A percentile compares a stretch with the other conserved stretches of the same genome.
These are phyloP conservation scores for Monopis laevigella DNA, from an alignment of 2,888 invertebrate species.

Conservation along the genomic window DNA sequence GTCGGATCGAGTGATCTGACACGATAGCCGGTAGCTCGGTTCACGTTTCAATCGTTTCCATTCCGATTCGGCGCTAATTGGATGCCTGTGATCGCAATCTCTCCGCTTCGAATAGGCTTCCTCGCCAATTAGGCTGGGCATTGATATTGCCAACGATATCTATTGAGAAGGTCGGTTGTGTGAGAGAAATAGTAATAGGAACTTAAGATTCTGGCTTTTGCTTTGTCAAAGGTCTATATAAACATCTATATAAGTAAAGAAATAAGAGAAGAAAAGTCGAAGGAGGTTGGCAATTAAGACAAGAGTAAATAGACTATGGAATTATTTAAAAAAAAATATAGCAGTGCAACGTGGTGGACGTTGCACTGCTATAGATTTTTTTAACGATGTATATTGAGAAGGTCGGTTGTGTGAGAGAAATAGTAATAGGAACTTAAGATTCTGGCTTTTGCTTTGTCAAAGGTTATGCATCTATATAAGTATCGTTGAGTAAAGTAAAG, in stretches of 20 bases:
- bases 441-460: too few relatives aligned
- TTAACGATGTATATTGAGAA: conserved; percentile 1
- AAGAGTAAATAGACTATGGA: not conserved
- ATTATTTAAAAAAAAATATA: not conserved
- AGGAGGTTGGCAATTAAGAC: not conserved
- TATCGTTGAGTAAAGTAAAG: not conserved
- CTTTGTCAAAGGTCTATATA: too few relatives aligned
- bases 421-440: not conserved
- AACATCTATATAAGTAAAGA: too few relatives aligned
- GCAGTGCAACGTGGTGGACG: conserved; percentile 1
- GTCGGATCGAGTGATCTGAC: too few relatives aligned
- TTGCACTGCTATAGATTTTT: not conserved
- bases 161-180: not conserved
- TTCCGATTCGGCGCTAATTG: conserved; percentile 8
- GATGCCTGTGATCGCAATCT: not conserved
- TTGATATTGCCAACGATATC: conserved; percentile 3
- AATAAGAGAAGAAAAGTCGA: too few relatives aligned
- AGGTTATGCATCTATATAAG: too few relatives aligned
- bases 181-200: not conserved
- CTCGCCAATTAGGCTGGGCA: not conserved
- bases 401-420: not conserved
- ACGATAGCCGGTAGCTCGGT: not conserved
- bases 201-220: too few relatives aligned
- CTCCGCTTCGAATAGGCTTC: conserved; percentile 4
- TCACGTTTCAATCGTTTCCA: conserved; percentile 7